Evolutionary conservation across 2,888 invertebrate genomes (phyloP).

Genomic region (Lithophane ornitopus): DNA sequence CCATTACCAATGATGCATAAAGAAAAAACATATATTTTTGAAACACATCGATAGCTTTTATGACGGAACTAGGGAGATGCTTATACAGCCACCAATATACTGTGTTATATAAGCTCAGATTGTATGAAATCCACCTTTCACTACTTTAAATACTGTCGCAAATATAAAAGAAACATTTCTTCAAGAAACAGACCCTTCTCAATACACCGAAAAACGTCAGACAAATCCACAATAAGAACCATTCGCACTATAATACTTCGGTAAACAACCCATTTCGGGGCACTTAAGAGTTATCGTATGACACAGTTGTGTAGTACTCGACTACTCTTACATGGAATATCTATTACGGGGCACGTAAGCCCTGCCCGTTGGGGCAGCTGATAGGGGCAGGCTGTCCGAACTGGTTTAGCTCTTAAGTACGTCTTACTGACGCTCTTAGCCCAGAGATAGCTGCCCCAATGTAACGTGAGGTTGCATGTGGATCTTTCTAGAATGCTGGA

Average conservation of each 20-base stretch:
- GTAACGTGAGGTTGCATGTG: conserved; percentile 50
- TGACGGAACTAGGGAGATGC: too few relatives aligned
- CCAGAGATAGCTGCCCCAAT: conserved; percentile 61
- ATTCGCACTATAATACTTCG: conserved; percentile 53
- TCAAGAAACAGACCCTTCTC: conserved; percentile 39
- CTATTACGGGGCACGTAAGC: conserved; percentile 69
- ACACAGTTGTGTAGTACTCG: conserved; percentile 58
- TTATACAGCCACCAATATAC: too few relatives aligned
- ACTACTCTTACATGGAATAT: conserved; percentile 64
- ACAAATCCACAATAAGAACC: conserved; percentile 42
- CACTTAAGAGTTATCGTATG: conserved; percentile 71
- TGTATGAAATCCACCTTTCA: too few relatives aligned
- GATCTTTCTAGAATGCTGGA: conserved; percentile 44
- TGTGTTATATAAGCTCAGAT: too few relatives aligned
- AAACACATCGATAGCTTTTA: too few relatives aligned
- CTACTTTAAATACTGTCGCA: background rate
- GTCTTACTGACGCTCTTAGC: conserved; percentile 74
- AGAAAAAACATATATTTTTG: too few relatives aligned
- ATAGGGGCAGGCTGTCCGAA: conserved; percentile 73
- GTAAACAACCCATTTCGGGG: conserved; percentile 67
- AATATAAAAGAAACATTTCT: conserved; percentile 7
- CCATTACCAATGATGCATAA: too few relatives aligned
- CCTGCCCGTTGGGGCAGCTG: conserved; percentile 68
- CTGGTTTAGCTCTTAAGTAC: conserved; percentile 79
- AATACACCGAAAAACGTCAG: conserved; percentile 46